Percentiles rank a stretch among this genome's conserved stretches.
Conservation (phyloP, 2,888 invertebrate species). For the Acanthosepion pharaonis region DNA sequence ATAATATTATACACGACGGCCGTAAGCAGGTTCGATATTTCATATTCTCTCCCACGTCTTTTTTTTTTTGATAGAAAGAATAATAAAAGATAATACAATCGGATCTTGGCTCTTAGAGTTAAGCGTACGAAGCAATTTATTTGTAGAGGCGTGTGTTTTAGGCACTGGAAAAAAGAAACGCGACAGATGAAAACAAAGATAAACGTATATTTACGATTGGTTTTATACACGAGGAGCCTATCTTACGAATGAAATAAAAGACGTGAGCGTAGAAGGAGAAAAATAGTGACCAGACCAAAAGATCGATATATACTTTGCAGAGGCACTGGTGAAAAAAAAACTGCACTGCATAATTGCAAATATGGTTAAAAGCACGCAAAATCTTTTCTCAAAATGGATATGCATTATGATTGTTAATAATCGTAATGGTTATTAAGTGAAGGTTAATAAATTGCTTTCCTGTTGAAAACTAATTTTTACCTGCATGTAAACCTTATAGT, state of each 20-base stretch:
- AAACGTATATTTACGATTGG: constrained; percentile 3
- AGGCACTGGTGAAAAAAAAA: no score
- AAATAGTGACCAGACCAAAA: neutral
- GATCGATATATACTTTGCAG: no score
- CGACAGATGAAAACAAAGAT: neutral
- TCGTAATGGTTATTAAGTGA: no score
- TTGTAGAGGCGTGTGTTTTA: neutral
- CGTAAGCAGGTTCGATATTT: neutral
- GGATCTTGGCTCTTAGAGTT: neutral
- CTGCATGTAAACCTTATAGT: no score
- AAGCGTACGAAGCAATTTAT: neutral
- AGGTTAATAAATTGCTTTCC: no score
- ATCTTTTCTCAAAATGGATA: no score
- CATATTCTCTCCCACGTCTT: neutral
- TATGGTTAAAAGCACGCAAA: no score
- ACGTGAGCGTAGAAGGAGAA: neutral
- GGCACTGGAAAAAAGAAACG: neutral
- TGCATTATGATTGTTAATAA: no score
- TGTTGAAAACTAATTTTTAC: no score
- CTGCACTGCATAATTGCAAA: no score
- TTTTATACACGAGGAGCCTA: neutral
- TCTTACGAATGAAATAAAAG: neutral
- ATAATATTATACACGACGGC: neutral
- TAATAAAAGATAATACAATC: neutral
- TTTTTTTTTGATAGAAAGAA: neutral